Evolutionary conservation across 2,113 vertebrate species (phyloP).

Genomic region (Daubentonia madagascariensis): DNA sequence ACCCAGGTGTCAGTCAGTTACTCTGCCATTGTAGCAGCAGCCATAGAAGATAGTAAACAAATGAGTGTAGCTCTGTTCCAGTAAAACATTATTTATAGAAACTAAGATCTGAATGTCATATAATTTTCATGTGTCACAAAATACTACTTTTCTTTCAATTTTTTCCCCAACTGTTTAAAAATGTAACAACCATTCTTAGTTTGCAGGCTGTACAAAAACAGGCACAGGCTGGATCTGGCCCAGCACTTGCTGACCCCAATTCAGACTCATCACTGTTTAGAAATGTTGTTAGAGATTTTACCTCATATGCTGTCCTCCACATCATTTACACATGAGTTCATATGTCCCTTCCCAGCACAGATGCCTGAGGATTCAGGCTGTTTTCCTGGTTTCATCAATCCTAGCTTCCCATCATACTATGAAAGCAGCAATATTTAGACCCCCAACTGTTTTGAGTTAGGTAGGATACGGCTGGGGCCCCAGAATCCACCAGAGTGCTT

Average conservation of each 20-base stretch:
- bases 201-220: background rate
- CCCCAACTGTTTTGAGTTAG: background rate
- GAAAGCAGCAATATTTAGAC: background rate
- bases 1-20: background rate
- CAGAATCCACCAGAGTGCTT: background rate
- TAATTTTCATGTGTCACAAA: slow-evolving; percentile 35
- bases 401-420: background rate
- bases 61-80: background rate
- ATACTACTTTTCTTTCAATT: background rate
- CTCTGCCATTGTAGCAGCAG: background rate
- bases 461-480: background rate
- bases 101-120: background rate
- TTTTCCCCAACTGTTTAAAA: background rate
- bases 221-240: background rate
- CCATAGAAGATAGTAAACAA: background rate
- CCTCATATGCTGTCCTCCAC: background rate
- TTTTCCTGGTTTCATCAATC: background rate
- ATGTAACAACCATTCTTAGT: background rate
- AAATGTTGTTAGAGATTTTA: background rate
- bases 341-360: background rate
- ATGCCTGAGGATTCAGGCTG: background rate
- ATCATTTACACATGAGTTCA: background rate
- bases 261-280: background rate
- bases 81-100: background rate
- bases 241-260: background rate